A percentile compares a stretch with the other conserved stretches of the same genome.
Conservation (phyloP, 2,888 invertebrate species). For the Apodemia hepburni region DNA sequence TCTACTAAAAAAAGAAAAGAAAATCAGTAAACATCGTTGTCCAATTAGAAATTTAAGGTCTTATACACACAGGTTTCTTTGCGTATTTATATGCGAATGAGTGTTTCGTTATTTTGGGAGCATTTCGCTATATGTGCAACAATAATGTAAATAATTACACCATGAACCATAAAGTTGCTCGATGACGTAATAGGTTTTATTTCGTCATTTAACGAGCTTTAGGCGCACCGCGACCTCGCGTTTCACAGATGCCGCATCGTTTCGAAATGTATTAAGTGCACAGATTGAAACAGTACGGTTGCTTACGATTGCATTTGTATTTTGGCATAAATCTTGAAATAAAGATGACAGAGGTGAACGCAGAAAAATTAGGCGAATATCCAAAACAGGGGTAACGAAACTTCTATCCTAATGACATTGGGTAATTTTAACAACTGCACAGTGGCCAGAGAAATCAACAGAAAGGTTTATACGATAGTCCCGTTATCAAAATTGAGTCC, state of each 20-base stretch:
- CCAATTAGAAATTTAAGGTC: too few species aligned
- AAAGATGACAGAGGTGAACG: too few species aligned
- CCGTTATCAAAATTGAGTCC: too few species aligned
- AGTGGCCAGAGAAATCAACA: too few species aligned
- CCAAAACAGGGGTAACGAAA: neutral
- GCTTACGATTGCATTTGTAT: constrained; percentile 29
- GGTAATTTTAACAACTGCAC: too few species aligned
- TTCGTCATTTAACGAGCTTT: constrained; percentile 68
- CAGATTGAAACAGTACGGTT: constrained; percentile 58
- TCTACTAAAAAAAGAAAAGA: too few species aligned
- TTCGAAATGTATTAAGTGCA: constrained; percentile 79
- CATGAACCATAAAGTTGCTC: constrained; percentile 66
- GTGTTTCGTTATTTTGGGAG: neutral
- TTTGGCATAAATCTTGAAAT: constrained; percentile 4
- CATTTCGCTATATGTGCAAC: constrained; percentile 36
- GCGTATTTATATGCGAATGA: too few species aligned
- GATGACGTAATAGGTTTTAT: constrained; percentile 73
- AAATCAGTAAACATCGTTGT: too few species aligned
- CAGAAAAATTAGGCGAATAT: too few species aligned
- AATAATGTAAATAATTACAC: constrained; percentile 73
- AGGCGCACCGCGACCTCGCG: constrained; percentile 73
- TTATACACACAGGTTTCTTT: too few species aligned
- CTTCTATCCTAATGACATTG: too few species aligned
- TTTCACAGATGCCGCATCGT: constrained; percentile 70
- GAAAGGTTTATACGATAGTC: too few species aligned